These are phyloP conservation scores for Gymnocypris eckloni DNA, from an alignment of 2,797 vertebrate species.

Conservation along the genomic window DNA sequence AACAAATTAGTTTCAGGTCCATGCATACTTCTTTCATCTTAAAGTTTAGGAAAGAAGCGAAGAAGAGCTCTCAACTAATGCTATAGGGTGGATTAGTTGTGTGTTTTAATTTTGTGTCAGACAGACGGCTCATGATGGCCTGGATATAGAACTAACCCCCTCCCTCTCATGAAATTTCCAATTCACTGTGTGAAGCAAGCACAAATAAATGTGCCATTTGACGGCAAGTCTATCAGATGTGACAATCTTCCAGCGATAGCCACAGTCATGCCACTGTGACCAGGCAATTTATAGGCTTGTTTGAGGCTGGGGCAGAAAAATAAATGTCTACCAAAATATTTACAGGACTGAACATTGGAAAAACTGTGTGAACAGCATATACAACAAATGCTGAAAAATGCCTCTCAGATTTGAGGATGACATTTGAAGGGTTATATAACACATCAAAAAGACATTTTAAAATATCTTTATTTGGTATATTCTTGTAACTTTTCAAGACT, in stretches of 20 bases:
- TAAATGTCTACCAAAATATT: conserved; percentile 57
- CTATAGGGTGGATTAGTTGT: background rate
- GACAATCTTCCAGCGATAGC: conserved; percentile 49
- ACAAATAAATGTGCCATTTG: conserved; percentile 57
- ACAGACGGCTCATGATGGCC: background rate
- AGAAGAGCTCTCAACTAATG: background rate
- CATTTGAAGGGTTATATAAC: conserved; percentile 25
- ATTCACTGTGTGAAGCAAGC: conserved; percentile 37
- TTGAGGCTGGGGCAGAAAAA: conserved; percentile 51
- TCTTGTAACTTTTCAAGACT: conserved; percentile 30
- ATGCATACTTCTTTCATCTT: background rate
- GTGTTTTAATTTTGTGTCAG: conserved; percentile 12
- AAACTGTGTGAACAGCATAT: conserved; percentile 23
- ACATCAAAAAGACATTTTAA: conserved; percentile 9
- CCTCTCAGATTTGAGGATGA: background rate
- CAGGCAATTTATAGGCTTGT: conserved; percentile 54
- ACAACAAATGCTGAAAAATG: conserved; percentile 31
- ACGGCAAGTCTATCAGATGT: conserved; percentile 53
- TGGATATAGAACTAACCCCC: conserved; percentile 8
- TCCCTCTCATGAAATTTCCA: conserved; percentile 36
- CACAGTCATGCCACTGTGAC: conserved; percentile 48
- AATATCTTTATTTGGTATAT: conserved; percentile 39
- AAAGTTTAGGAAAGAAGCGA: background rate
- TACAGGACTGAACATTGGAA: conserved; percentile 48
- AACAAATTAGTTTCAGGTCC: background rate